phyloP scores from a whole-genome alignment of 1,140 invertebrate genomes.

The Heliothis virescens region DNA sequence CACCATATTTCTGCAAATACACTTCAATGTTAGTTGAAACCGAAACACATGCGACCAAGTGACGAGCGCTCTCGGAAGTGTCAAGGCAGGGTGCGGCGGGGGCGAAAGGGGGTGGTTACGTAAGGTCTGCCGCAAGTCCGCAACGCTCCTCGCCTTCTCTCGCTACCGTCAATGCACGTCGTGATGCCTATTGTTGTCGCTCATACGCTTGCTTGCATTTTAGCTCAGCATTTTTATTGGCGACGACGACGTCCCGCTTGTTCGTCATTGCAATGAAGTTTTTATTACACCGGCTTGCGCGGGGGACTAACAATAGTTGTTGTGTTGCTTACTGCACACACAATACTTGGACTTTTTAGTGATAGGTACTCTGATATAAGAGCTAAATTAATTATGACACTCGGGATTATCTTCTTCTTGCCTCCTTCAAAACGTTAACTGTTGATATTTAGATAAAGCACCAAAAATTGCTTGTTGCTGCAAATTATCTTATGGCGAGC shows the following conservation, averaged over 20 bases:
- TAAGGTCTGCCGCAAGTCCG: constrained; percentile 62
- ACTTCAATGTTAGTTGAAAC: constrained; percentile 47
- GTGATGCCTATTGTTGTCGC: constrained; percentile 58
- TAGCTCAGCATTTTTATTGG: constrained; percentile 59
- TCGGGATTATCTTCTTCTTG: background rate
- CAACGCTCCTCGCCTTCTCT: constrained; percentile 51
- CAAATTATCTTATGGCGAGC: background rate
- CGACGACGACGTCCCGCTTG: constrained; percentile 29
- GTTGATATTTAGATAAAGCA: background rate
- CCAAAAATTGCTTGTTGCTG: background rate
- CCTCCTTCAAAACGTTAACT: background rate
- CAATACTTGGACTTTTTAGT: background rate
- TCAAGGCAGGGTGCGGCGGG: constrained; percentile 60
- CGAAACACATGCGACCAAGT: constrained; percentile 49
- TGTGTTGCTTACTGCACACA: background rate
- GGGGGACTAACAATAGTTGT: background rate
- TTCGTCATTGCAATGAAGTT: constrained; percentile 52
- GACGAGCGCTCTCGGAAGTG: constrained; percentile 65
- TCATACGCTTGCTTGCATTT: constrained; percentile 64
- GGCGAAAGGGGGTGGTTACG: constrained; percentile 62
- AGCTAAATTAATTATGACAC: background rate
- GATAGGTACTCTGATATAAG: background rate
- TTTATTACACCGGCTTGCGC: constrained; percentile 35
- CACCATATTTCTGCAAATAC: constrained; percentile 26
- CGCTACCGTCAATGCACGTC: constrained; percentile 51